Percentiles rank a stretch among this genome's conserved stretches.
These are phyloP conservation scores for Enteromius argenteus DNA, from an alignment of 2,797 vertebrate genomes.

Conservation along the genomic window DNA sequence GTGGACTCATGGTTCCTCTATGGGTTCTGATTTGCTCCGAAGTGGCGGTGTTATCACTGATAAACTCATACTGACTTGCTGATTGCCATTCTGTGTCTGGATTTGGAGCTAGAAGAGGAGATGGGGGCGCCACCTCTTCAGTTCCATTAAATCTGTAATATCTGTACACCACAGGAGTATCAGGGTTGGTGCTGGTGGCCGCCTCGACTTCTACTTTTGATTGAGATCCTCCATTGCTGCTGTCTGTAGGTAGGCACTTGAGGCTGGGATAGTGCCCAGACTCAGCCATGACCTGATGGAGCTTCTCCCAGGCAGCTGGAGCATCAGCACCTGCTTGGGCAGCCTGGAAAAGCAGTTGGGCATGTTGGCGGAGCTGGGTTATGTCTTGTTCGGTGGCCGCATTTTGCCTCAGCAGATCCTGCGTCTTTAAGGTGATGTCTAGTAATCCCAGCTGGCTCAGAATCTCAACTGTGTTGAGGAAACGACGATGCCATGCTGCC, in stretches of 20 bases:
- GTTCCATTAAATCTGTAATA: slow-evolving; percentile 5
- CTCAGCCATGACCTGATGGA: slow-evolving; percentile 71
- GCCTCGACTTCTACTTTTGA: slow-evolving; percentile 41
- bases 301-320: slow-evolving; percentile 60
- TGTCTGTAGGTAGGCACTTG: slow-evolving; percentile 51
- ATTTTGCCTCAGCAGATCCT: slow-evolving; percentile 77
- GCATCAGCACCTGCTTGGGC: slow-evolving; percentile 41
- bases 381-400: slow-evolving; percentile 69
- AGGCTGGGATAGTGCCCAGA: slow-evolving; percentile 73
- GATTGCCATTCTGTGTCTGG: slow-evolving; percentile 30
- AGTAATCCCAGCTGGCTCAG: slow-evolving; percentile 76
- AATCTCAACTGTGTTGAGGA: slow-evolving; percentile 76
- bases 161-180: slow-evolving; percentile 28
- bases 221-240: neutral
- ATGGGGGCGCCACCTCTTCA: slow-evolving; percentile 34
- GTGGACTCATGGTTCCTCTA: neutral
- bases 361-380: slow-evolving; percentile 74
- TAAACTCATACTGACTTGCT: slow-evolving; percentile 27
- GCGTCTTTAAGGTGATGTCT: slow-evolving; percentile 77
- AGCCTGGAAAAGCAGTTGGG: slow-evolving; percentile 74
- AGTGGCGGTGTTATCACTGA: slow-evolving; percentile 13
- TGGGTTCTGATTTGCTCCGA: slow-evolving; percentile 44
- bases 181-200: neutral
- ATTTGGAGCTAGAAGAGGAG: slow-evolving; percentile 33
- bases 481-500: slow-evolving; percentile 66